Evolutionary conservation across 1,140 invertebrate genomes (phyloP).

Genomic region (Drosophila pandora): DNA sequence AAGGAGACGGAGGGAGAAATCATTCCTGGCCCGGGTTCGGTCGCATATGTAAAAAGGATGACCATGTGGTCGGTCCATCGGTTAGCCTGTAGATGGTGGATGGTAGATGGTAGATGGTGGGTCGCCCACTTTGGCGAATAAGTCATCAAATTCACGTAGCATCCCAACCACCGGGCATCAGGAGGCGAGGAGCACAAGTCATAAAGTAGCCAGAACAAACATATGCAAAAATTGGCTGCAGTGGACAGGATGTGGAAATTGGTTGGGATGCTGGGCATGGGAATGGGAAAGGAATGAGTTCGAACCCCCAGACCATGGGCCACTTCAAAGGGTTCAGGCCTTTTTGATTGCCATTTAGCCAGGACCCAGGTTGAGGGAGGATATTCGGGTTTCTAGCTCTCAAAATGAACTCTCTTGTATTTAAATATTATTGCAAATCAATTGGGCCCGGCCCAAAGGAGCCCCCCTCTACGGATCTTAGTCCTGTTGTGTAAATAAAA

Average conservation of each 20-base stretch:
- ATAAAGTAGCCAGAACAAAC: conserved; percentile 65
- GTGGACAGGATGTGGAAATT: conserved; percentile 47
- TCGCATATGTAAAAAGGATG: conserved; percentile 63
- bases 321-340: conserved; percentile 59
- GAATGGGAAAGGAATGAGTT: not conserved
- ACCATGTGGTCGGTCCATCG: conserved; percentile 54
- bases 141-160: conserved; percentile 81
- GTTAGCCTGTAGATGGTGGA: not conserved
- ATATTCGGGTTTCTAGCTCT: conserved; percentile 7
- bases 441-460: conserved; percentile 42
- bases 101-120: conserved; percentile 4
- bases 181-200: conserved; percentile 33
- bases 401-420: conserved; percentile 67
- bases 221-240: conserved; percentile 73
- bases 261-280: conserved; percentile 9
- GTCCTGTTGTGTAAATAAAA: conserved; percentile 63
- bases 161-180: conserved; percentile 38
- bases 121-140: conserved; percentile 74
- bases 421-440: conserved; percentile 83
- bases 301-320: conserved; percentile 26
- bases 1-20: conserved; percentile 37
- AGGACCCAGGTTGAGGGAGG: conserved; percentile 33
- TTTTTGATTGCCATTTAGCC: conserved; percentile 57
- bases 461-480: not conserved
- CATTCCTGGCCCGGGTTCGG: conserved; percentile 31